Evolutionary conservation across 2,888 invertebrate species (phyloP), one percentile per base, ranked within the genome.

Genomic region (Drosophila ochracea): DNA sequence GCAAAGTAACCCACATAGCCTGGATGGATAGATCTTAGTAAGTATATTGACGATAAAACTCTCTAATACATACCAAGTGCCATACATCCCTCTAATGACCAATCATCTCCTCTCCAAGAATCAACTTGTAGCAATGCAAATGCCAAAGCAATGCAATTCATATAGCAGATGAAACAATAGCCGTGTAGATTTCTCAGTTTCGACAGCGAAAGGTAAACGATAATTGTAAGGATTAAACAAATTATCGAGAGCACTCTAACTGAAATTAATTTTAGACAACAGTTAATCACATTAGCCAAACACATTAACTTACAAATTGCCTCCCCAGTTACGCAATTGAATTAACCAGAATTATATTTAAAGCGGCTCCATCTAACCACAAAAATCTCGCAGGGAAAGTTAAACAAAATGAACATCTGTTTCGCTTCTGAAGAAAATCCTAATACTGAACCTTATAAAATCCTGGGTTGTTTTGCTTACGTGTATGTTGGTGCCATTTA

Each of bases 211-310:
- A 76, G 67, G 19, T 78, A 80, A 4, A 80, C 47, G 28, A 80
- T 76, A 82, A 96, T 95, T 2, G 97, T 97, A 0, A 95, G 94
- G 49, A 96, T 82, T 3, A 97, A 94, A 80, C 96, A 96, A 5
- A 96, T 96, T 60, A 96, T 94, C 0, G 96, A 96, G 11, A 96
- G 92, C 2, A 96, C 92, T 87, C 96, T 94, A 67, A 96, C 96
- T 96, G 93, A 13, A 94, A 93, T 19, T 0, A 2, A 31, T 21
- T 43, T 13, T 21, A 13, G 10, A 50, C 50, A 16, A n/a, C 6
- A 39, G 25, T 16, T 21, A 21, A 37, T 5, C 21, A 21, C 11
- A 21, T 43, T 43, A 11, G 21, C 43, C 21, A 43, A 21, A 21
- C 41, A 21, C 21, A 11, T 11, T 43, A 21, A 5, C 21, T 11